These are phyloP conservation scores for Drosophila ohnishii DNA, from an alignment of 1,140 invertebrate species.

Conservation along the genomic window DNA sequence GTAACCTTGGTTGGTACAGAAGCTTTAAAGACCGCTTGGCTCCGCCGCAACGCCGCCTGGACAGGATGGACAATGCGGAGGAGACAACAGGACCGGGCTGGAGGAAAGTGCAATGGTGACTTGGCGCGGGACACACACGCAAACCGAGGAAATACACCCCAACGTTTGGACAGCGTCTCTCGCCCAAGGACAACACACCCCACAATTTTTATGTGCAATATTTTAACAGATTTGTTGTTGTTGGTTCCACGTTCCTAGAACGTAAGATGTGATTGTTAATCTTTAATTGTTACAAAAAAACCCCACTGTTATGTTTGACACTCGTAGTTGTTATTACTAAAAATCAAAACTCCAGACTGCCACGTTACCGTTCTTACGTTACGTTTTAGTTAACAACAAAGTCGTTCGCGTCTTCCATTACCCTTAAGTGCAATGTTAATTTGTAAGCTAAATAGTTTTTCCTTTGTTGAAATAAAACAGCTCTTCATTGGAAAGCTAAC, in stretches of 20 bases:
- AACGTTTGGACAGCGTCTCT: slow-evolving; percentile 15
- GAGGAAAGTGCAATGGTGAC: slow-evolving; percentile 63
- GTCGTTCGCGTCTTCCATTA: slow-evolving; percentile 59
- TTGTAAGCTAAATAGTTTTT: slow-evolving; percentile 41
- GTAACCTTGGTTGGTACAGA: slow-evolving; percentile 59
- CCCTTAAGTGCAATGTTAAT: slow-evolving; percentile 33
- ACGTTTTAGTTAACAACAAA: slow-evolving; percentile 44
- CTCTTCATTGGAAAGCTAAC: slow-evolving; percentile 44
- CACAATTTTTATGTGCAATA: slow-evolving; percentile 51
- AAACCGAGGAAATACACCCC: slow-evolving; percentile 2
- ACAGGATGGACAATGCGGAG: slow-evolving; percentile 10
- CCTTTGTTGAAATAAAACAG: slow-evolving; percentile 45
- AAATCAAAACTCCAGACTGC: slow-evolving; percentile 10
- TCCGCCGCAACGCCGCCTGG: slow-evolving; percentile 9
- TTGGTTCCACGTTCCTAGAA: slow-evolving; percentile 40
- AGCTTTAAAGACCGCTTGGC: slow-evolving; percentile 65
- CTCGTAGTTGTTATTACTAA: slow-evolving; percentile 7
- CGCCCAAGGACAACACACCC: slow-evolving; percentile 39
- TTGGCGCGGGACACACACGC: slow-evolving; percentile 18
- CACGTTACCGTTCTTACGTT: slow-evolving; percentile 21
- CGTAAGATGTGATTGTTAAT: slow-evolving; percentile 40
- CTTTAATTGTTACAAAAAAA: slow-evolving; percentile 30
- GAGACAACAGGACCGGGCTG: slow-evolving; percentile 55
- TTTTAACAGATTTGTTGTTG: slow-evolving; percentile 17
- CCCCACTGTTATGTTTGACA: slow-evolving; percentile 24